phyloP scores from a whole-genome alignment of 2,113 vertebrate species.

The Myxocyprinus asiaticus region DNA sequence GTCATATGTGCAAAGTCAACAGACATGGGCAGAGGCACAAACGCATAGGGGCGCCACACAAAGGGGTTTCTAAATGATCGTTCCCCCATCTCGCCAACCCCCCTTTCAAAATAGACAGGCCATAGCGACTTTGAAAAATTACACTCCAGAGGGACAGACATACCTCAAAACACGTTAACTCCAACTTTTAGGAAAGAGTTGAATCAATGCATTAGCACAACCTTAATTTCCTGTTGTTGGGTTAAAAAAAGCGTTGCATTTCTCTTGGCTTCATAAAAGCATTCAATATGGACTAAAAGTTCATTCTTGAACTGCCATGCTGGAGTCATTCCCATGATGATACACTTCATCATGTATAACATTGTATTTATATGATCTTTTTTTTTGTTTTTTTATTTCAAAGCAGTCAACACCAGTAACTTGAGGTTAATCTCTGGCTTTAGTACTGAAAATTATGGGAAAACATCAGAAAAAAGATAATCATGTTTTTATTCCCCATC shows the following conservation, averaged over 20 bases:
- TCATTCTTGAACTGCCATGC: not conserved
- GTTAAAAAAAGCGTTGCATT: not conserved
- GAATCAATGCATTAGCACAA: not conserved
- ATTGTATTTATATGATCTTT: slow-evolving; percentile 17
- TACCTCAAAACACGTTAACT: no score
- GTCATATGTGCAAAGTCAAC: no score
- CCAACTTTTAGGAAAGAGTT: not conserved
- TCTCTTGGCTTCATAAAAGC: not conserved
- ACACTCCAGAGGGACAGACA: not conserved
- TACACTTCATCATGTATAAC: slow-evolving; percentile 15
- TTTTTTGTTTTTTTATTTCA: not conserved
- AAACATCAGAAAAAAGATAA: slow-evolving; percentile 13
- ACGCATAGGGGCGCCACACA: not conserved
- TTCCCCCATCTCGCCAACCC: no score
- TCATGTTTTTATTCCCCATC: not conserved
- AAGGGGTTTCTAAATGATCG: no score
- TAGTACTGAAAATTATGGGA: slow-evolving; percentile 18
- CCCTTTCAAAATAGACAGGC: not conserved
- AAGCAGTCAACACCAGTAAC: slow-evolving; percentile 7
- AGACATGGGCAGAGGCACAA: no score
- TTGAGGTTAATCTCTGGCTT: slow-evolving; percentile 10
- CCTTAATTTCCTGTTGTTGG: not conserved
- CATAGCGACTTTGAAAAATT: not conserved
- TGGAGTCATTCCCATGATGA: slow-evolving; percentile 24
- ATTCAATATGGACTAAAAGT: not conserved